Evolutionary conservation across 2,113 vertebrate genomes (phyloP), one percentile per base, ranked within the genome.

Genomic region (Tenrec ecaudatus): DNA sequence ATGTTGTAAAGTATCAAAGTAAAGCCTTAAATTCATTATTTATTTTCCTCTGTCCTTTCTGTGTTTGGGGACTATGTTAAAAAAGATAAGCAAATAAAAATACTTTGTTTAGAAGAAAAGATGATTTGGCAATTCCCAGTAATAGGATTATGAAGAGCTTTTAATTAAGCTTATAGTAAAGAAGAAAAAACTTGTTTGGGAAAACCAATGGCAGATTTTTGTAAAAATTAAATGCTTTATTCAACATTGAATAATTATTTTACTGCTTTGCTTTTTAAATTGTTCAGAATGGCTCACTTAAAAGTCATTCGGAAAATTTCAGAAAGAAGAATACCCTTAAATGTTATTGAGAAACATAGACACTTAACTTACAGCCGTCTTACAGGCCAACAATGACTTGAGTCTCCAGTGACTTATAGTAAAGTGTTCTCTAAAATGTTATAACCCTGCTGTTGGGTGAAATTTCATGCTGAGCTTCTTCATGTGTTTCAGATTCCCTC

Each of bases 11-110:
- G 29, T 87, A 76, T 94, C 86, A 83, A 2, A 53, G 47, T 53
- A 95, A 78, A 91, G 80, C 66, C 88, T 91, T 93, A 31, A 89
- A 4, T 93, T 82, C 27, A 75, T 93, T 92, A 22, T 94, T 90
- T 60, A 17, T 91, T 95, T 88, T 80, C 85, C 33, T 82, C 2
- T 90, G 86, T 94, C 17, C 47, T 97, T 80, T 97, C 60, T 73
- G 5, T 95, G 64, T 77, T 82, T 96, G 86, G 25, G 83, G 38
- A 88, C 33, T 93, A 86, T 94, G 5, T 23, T 94, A 88, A 97
- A 95, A 58, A 96, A 20, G 47, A 15, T 68, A 89, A 83, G 17
- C 27, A 68, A 43, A 29, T 92, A 9, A 94, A 22, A 53, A 60
- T 33, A 68, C 4, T 20, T 68, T 95, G 82, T 81, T 89, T 85